Conservation (phyloP, 2,888 invertebrate genomes). For the Drosophila phalerata region DNA sequence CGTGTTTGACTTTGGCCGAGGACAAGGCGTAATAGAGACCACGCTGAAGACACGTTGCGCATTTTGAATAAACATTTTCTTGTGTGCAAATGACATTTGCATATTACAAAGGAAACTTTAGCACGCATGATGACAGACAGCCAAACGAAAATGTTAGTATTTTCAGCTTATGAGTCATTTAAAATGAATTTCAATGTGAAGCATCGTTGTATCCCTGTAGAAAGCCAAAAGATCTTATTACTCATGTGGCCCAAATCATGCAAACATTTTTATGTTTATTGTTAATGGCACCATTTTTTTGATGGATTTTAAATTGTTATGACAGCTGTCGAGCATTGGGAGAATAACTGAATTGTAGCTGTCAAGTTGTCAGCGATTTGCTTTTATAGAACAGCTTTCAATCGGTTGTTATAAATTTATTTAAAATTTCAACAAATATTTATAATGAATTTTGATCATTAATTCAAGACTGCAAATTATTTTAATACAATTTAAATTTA, state of each 20-base stretch:
- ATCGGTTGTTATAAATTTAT: not conserved
- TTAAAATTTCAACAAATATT: too few species aligned
- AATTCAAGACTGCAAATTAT: too few species aligned
- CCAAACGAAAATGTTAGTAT: slow-evolving; percentile 51
- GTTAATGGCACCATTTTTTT: slow-evolving; percentile 41
- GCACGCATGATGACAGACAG: slow-evolving; percentile 34
- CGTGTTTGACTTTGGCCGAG: slow-evolving; percentile 27
- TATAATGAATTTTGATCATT: too few species aligned
- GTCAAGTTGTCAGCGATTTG: slow-evolving; percentile 22
- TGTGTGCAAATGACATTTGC: slow-evolving; percentile 38
- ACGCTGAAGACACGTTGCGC: slow-evolving; percentile 42
- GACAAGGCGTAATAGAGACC: slow-evolving; percentile 39
- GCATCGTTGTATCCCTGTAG: slow-evolving; percentile 21
- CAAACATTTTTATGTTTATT: slow-evolving; percentile 41
- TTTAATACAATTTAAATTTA: too few species aligned
- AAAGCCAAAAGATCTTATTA: slow-evolving; percentile 43
- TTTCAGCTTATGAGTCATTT: slow-evolving; percentile 41
- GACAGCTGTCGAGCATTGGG: slow-evolving; percentile 37
- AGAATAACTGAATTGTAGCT: slow-evolving; percentile 10
- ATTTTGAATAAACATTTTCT: slow-evolving; percentile 26
- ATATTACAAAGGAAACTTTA: slow-evolving; percentile 50
- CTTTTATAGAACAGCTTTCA: slow-evolving; percentile 6
- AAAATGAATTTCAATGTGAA: slow-evolving; percentile 29
- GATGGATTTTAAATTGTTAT: slow-evolving; percentile 62
- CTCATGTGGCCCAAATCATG: slow-evolving; percentile 60